phyloP scores from a whole-genome alignment of 1,140 invertebrate species.

The Trichomalopsis sarcophagae region DNA sequence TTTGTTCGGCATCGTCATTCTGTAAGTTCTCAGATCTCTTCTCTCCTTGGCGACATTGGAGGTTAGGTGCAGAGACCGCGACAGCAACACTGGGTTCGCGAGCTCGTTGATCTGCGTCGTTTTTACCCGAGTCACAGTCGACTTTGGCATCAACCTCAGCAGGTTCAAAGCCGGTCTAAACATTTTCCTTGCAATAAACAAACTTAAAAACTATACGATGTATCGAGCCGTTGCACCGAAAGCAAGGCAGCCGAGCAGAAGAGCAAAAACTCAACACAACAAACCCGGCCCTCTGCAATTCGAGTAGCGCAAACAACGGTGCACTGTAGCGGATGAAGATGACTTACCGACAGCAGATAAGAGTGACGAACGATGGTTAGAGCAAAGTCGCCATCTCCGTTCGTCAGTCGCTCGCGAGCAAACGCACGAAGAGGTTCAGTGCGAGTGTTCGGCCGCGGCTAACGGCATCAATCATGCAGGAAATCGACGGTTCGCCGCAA shows the following conservation, averaged over 20 bases:
- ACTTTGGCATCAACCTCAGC: neutral
- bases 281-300: neutral
- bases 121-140: neutral
- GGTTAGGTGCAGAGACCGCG: constrained; percentile 67
- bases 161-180: neutral
- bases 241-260: constrained; percentile 5
- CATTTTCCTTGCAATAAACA: constrained; percentile 33
- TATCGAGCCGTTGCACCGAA: neutral
- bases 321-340: neutral
- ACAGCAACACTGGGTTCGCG: neutral
- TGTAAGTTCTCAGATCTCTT: constrained; percentile 77
- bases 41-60: constrained; percentile 67
- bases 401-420: no score
- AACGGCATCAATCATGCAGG: neutral
- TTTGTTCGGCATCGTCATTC: constrained; percentile 75
- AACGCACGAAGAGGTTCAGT: no score
- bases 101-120: neutral
- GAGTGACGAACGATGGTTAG: no score
- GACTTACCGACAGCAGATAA: constrained; percentile 3
- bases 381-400: no score
- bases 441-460: neutral
- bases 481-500: neutral
- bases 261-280: neutral
- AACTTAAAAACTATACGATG: neutral
- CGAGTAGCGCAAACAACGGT: neutral